A percentile compares a stretch with the other conserved stretches of the same genome.
These are phyloP conservation scores for Myrmecophaga tridactyla DNA, from an alignment of 2,113 vertebrate species.

Conservation along the genomic window DNA sequence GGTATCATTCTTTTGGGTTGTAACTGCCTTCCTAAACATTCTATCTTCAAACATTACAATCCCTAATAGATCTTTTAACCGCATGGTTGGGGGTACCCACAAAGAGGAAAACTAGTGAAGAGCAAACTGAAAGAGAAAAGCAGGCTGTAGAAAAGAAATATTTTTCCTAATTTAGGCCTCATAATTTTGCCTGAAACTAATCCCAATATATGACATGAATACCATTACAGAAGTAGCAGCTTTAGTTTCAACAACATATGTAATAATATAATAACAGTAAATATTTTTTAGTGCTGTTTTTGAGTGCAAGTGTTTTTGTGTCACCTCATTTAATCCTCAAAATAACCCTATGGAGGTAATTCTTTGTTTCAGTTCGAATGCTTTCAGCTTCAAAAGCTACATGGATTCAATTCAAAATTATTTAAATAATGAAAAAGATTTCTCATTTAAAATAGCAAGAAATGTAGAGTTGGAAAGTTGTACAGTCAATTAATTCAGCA, in stretches of 20 bases:
- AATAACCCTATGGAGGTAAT: background rate
- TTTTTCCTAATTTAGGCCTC: background rate
- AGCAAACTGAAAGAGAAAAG: background rate
- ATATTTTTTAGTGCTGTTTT: background rate
- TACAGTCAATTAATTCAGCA: background rate
- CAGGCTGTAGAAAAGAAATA: background rate
- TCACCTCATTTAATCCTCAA: background rate
- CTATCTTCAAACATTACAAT: background rate
- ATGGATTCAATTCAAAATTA: background rate
- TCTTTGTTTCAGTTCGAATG: background rate
- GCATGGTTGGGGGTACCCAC: background rate
- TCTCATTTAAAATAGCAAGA: background rate
- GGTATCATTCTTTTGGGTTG: background rate
- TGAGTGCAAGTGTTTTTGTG: background rate
- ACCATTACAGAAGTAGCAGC: background rate
- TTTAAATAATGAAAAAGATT: background rate
- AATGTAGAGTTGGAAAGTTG: background rate
- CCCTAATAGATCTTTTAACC: background rate
- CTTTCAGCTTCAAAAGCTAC: background rate
- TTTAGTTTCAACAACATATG: background rate
- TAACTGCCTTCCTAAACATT: background rate
- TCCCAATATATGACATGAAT: background rate
- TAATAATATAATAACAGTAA: background rate
- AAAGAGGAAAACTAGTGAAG: background rate
- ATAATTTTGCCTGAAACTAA: background rate